Conservation (phyloP, 2,113 vertebrate genomes). For the Xiphophorus maculatus region DNA sequence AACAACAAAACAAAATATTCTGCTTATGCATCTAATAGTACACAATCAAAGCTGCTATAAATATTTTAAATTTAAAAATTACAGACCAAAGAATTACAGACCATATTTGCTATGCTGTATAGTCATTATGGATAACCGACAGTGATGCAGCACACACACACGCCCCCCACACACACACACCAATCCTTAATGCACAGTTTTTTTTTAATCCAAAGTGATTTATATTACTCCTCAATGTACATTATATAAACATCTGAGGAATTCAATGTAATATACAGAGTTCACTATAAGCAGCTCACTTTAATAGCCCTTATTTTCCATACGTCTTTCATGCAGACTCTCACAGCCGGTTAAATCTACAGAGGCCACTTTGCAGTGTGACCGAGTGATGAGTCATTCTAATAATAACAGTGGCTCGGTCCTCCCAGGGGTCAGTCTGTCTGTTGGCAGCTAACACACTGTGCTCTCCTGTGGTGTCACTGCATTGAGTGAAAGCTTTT, state of each 20-base stretch:
- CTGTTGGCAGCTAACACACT: constrained; percentile 8
- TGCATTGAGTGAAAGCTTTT: constrained; percentile 27
- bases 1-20: no score
- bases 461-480: constrained; percentile 10
- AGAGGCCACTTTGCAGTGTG: constrained; percentile 38
- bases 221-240: neutral
- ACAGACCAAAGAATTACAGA: no score
- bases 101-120: no score
- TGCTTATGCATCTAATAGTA: no score
- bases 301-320: neutral
- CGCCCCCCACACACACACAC: no score
- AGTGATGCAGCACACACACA: no score
- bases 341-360: constrained; percentile 12
- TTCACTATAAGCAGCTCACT: no score
- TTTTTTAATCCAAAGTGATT: no score
- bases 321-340: neutral
- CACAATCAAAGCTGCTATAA: no score
- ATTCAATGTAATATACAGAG: neutral
- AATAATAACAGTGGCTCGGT: constrained; percentile 28
- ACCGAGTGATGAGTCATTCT: constrained; percentile 41
- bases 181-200: no score
- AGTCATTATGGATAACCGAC: no score
- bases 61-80: no score
- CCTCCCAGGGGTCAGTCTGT: constrained; percentile 29
- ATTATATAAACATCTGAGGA: neutral